Percentiles rank a stretch among this genome's conserved stretches.
phyloP scores from a whole-genome alignment of 2,797 vertebrate species.

The Phoebastria nigripes region DNA sequence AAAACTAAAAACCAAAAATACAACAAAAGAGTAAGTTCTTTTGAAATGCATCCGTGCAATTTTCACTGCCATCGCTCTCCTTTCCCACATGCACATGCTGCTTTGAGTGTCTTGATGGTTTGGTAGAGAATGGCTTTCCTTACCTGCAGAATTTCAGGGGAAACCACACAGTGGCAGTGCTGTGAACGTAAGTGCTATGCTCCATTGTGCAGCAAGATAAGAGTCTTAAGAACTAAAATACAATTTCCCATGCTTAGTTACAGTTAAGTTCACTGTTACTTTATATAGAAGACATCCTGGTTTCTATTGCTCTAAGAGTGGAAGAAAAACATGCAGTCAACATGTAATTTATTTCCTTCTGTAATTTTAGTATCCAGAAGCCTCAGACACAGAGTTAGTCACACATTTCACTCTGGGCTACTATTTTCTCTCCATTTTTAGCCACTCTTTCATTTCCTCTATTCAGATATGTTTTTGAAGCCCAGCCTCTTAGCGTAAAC shows the following conservation, averaged over 20 bases:
- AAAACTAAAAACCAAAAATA: background rate
- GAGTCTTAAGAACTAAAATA: background rate
- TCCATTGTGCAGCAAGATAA: background rate
- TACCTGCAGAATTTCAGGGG: slow-evolving; percentile 21
- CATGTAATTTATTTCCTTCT: background rate
- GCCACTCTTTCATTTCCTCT: background rate
- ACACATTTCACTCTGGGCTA: background rate
- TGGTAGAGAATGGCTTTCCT: background rate
- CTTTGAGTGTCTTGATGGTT: background rate
- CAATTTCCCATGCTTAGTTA: background rate
- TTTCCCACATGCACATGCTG: rapidly evolving
- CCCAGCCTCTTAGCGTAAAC: background rate
- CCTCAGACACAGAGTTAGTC: background rate
- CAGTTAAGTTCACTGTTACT: background rate
- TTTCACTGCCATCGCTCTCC: background rate
- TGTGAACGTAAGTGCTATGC: slow-evolving; percentile 3
- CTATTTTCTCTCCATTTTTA: background rate
- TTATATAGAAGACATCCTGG: background rate
- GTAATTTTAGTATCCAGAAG: slow-evolving; percentile 5
- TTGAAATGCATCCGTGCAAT: background rate
- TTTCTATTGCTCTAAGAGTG: background rate
- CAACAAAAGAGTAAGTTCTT: background rate
- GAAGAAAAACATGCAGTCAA: background rate
- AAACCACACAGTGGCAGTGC: slow-evolving; percentile 63
- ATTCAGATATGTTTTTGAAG: background rate